Percentiles rank a stretch among this genome's conserved stretches.
phyloP scores from a whole-genome alignment of 23 tunicate species.

The Trididemnum nubilum region DNA sequence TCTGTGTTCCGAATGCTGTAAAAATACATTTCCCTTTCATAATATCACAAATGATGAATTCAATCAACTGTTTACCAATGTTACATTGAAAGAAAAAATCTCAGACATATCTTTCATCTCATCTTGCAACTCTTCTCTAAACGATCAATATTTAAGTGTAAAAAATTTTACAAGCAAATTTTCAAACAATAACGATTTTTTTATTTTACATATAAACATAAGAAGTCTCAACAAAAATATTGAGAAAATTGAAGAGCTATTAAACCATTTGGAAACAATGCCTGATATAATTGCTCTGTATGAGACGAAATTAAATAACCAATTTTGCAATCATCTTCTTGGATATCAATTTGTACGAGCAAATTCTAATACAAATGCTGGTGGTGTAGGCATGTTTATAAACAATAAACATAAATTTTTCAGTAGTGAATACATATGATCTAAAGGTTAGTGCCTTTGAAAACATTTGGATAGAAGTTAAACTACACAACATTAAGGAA shows the following conservation, averaged over 20 bases:
- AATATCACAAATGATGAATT: too few species aligned
- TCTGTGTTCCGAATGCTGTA: too few species aligned
- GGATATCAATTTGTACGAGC: conserved; percentile 2
- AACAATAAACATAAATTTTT: not conserved
- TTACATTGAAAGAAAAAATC: too few species aligned
- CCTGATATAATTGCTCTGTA: conserved; percentile 15
- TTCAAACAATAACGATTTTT: conserved; percentile 27
- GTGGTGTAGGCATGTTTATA: conserved; percentile 29
- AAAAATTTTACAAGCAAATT: too few species aligned
- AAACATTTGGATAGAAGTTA: conserved; percentile 4
- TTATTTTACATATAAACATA: conserved; percentile 14
- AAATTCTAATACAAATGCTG: not conserved
- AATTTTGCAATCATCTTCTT: not conserved
- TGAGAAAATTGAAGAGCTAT: not conserved
- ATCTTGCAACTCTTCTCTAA: too few species aligned
- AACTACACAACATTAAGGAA: too few species aligned
- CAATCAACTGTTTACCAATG: too few species aligned
- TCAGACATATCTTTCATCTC: too few species aligned
- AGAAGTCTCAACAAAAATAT: not conserved
- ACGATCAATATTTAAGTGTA: too few species aligned
- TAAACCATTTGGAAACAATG: not conserved
- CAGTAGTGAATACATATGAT: not conserved
- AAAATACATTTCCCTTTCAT: too few species aligned
- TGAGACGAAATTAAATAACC: not conserved
- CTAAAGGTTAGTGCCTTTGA: not conserved